A percentile compares a stretch with the other conserved stretches of the same genome.
Conservation (phyloP, 1,140 invertebrate genomes). For the Periplaneta americana region DNA sequence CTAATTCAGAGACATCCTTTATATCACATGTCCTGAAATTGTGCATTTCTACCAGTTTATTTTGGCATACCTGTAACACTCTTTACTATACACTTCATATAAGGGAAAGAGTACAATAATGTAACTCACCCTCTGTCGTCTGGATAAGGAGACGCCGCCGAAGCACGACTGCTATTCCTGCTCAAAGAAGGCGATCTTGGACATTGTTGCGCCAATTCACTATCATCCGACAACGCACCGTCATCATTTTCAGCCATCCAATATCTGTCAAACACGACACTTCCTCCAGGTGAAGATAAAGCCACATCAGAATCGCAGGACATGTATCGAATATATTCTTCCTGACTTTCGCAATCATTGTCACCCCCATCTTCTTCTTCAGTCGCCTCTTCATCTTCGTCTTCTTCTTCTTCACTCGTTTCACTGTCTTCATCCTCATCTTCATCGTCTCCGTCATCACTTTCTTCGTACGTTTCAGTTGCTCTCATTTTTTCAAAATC, state of each 20-base stretch:
- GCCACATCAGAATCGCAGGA: neutral
- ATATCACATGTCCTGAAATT: no score
- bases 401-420: neutral
- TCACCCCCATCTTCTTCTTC: neutral
- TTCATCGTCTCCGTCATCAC: no score
- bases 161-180: neutral
- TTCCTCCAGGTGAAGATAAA: no score
- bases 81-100: no score
- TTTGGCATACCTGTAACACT: no score
- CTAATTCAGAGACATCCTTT: no score
- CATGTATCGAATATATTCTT: no score
- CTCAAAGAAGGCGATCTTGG: neutral
- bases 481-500: neutral
- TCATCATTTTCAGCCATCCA: neutral
- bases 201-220: neutral
- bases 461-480: neutral
- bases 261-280: neutral
- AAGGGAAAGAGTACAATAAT: neutral
- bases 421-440: neutral
- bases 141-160: neutral
- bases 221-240: neutral
- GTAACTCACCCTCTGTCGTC: neutral
- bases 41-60: no score
- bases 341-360: neutral
- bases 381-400: neutral